phyloP scores from a whole-genome alignment of 2,113 vertebrate genomes.

The Perca fluviatilis region DNA sequence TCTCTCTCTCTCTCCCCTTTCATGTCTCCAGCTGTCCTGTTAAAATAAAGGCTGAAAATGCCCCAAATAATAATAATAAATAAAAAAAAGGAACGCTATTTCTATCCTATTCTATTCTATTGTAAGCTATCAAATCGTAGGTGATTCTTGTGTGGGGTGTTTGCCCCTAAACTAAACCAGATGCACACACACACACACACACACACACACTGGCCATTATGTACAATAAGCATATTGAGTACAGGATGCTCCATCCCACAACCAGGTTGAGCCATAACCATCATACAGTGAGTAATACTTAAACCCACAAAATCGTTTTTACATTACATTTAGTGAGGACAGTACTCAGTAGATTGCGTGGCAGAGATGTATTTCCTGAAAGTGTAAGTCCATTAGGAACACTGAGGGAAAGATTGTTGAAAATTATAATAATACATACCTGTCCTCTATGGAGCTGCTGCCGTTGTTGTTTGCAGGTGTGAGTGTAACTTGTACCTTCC shows the following conservation, averaged over 20 bases:
- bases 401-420: background rate
- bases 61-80: no score
- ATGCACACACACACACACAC: no score
- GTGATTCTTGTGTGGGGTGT: no score
- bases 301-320: constrained; percentile 1
- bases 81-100: no score
- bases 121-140: no score
- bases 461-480: constrained; percentile 12
- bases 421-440: background rate
- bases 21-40: no score
- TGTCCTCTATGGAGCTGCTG: constrained; percentile 1
- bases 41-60: no score
- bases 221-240: no score
- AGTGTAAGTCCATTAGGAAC: background rate
- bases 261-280: background rate
- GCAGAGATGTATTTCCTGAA: background rate
- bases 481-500: background rate
- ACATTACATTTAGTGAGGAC: background rate
- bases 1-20: no score
- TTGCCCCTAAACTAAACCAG: no score
- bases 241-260: background rate
- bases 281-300: background rate
- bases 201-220: no score
- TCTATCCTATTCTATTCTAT: no score
- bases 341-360: background rate